These are phyloP conservation scores for Galago senegalensis DNA, from an alignment of 2,797 vertebrate genomes.

Conservation along the genomic window DNA sequence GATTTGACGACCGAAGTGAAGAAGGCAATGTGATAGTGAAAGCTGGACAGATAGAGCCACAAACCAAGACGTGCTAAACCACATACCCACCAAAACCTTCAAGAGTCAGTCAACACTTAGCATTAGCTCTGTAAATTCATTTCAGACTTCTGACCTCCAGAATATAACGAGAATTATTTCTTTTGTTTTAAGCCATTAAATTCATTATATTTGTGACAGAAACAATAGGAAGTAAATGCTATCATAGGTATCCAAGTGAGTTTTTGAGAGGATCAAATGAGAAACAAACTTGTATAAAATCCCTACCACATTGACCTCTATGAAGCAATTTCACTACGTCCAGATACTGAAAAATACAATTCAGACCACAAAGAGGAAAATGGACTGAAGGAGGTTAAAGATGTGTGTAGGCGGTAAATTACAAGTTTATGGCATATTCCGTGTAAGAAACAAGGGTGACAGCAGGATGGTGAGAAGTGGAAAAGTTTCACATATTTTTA, in stretches of 20 bases:
- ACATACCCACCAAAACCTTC: background rate
- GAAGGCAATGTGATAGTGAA: background rate
- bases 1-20: background rate
- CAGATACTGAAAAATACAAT: background rate
- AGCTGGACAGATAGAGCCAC: background rate
- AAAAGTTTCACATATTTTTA: background rate
- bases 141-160: background rate
- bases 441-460: background rate
- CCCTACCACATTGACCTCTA: background rate
- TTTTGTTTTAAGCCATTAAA: background rate
- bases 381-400: conserved; percentile 18
- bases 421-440: background rate
- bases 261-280: conserved; percentile 24
- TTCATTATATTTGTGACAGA: conserved; percentile 15
- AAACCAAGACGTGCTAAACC: background rate
- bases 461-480: background rate
- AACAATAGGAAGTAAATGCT: background rate
- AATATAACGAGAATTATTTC: background rate
- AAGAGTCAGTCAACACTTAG: background rate
- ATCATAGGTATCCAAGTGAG: background rate
- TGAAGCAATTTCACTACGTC: background rate
- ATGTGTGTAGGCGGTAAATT: background rate
- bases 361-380: background rate
- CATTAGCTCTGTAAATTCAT: background rate
- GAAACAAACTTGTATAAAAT: background rate